phyloP scores from a whole-genome alignment of 2,797 vertebrate genomes.

The Hapalemur alaotrensis region DNA sequence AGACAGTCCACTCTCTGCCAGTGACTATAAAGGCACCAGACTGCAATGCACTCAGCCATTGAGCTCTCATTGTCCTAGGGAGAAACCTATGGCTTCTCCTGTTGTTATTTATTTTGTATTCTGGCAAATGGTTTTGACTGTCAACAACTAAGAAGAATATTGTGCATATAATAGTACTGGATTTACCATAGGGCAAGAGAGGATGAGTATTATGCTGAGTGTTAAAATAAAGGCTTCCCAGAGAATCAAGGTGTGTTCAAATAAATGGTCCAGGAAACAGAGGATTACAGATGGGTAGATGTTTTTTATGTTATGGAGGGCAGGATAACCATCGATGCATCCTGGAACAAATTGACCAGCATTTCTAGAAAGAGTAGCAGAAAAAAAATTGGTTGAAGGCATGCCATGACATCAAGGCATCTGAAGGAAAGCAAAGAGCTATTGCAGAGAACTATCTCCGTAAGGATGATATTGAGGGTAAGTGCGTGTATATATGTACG shows the following conservation, averaged over 20 bases:
- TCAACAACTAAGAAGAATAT: conserved; percentile 13
- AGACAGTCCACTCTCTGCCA: background rate
- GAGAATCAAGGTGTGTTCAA: background rate
- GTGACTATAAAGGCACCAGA: background rate
- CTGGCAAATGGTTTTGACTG: background rate
- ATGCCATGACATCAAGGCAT: background rate
- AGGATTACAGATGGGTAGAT: background rate
- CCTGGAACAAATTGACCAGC: background rate
- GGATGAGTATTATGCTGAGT: background rate
- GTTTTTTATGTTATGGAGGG: background rate
- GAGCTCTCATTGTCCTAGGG: background rate
- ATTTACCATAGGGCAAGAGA: background rate
- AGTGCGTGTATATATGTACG: fast-evolving
- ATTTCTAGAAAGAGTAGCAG: conserved; percentile 39
- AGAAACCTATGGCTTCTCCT: background rate
- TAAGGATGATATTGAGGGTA: background rate
- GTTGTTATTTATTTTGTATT: background rate
- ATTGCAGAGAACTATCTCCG: background rate
- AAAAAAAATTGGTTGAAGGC: background rate
- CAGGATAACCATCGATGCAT: background rate
- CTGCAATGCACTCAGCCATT: background rate
- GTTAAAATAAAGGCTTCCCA: conserved; percentile 17
- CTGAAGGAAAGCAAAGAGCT: background rate
- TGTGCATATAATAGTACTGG: background rate
- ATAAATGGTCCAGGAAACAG: background rate